Evolutionary conservation across 2,888 invertebrate genomes (phyloP).

Genomic region (Brenthis ino): DNA sequence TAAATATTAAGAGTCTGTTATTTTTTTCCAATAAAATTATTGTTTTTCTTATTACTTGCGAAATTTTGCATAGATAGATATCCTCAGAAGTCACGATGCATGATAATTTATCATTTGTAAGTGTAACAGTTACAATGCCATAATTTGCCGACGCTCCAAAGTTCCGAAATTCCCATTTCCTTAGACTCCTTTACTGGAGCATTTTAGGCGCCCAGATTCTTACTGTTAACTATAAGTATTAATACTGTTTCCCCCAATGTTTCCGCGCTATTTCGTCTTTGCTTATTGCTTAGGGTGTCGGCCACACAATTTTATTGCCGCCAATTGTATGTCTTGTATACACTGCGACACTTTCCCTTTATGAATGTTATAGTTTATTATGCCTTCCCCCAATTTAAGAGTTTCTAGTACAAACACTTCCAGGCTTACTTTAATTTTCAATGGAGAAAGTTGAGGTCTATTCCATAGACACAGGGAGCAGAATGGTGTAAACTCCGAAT

Average conservation of each 20-base stretch:
- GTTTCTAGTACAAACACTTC: constrained; percentile 40
- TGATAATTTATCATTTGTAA: constrained; percentile 1
- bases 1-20: too few relatives aligned
- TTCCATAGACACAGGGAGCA: constrained; percentile 1
- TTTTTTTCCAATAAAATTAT: too few relatives aligned
- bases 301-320: constrained; percentile 74
- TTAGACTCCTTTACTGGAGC: constrained; percentile 25
- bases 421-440: constrained; percentile 21
- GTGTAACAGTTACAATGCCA: constrained; percentile 21
- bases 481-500: background rate
- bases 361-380: constrained; percentile 71
- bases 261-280: constrained; percentile 76
- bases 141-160: constrained; percentile 11
- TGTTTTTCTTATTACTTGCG: background rate
- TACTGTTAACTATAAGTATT: constrained; percentile 81
- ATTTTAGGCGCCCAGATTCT: constrained; percentile 58
- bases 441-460: constrained; percentile 1
- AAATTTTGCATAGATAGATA: constrained; percentile 2
- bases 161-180: constrained; percentile 38
- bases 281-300: constrained; percentile 77
- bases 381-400: constrained; percentile 53
- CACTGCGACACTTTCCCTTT: constrained; percentile 75
- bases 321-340: constrained; percentile 73
- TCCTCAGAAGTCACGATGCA: background rate
- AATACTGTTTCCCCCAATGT: constrained; percentile 79